A percentile compares a stretch with the other conserved stretches of the same genome.
Conservation (phyloP, 2,797 vertebrate genomes). For the Coranthus polyacanthus region DNA sequence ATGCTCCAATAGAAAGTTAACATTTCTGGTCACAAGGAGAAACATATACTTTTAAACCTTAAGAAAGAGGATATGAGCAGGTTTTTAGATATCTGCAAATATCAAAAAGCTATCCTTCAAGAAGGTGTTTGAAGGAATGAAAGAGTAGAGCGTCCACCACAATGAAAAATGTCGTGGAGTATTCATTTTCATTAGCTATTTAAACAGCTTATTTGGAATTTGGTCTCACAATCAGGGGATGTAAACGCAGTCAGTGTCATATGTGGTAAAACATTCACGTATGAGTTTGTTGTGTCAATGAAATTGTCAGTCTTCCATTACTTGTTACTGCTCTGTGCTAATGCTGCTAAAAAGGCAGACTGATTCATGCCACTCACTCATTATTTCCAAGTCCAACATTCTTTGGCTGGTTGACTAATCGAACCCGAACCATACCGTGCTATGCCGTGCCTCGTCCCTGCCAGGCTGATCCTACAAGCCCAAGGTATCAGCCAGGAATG, state of each 20-base stretch:
- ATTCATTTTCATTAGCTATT: too few relatives aligned
- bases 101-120: too few relatives aligned
- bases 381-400: constrained; percentile 50
- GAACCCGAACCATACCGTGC: constrained; percentile 35
- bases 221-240: too few relatives aligned
- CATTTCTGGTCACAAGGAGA: too few relatives aligned
- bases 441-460: constrained; percentile 26
- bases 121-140: too few relatives aligned
- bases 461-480: constrained; percentile 60
- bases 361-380: constrained; percentile 34
- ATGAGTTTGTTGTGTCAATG: constrained; percentile 12
- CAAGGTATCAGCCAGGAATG: constrained; percentile 67
- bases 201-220: too few relatives aligned
- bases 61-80: too few relatives aligned
- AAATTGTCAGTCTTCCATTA: constrained; percentile 20
- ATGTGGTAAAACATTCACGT: constrained; percentile 15
- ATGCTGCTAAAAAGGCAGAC: constrained; percentile 32
- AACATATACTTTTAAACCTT: too few relatives aligned
- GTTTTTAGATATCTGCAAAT: too few relatives aligned
- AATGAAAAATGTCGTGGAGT: too few relatives aligned
- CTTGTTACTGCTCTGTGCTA: constrained; percentile 7
- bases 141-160: too few relatives aligned
- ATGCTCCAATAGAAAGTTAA: too few relatives aligned
- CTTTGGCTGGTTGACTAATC: constrained; percentile 40
- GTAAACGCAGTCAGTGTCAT: neutral